Evolutionary conservation across 1,140 invertebrate genomes (phyloP).

Genomic region (Epicauta chinensis): DNA sequence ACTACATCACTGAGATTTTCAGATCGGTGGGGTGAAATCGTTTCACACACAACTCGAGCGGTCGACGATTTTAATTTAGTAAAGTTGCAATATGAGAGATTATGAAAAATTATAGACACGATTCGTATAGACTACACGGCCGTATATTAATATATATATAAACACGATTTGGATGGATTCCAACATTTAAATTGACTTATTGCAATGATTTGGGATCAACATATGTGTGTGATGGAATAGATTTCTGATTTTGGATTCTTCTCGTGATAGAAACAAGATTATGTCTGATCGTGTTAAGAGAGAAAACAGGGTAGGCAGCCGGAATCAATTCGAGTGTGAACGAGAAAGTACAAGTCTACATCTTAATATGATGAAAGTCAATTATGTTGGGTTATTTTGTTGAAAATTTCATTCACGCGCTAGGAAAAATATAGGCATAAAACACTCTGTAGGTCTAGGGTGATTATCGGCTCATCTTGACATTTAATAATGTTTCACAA

Average conservation of each 20-base stretch:
- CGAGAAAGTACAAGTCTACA: too few relatives aligned
- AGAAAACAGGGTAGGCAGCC: too few relatives aligned
- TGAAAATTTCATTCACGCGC: too few relatives aligned
- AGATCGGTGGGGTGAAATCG: background rate
- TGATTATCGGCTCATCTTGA: background rate
- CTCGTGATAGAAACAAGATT: too few relatives aligned
- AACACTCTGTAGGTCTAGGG: too few relatives aligned
- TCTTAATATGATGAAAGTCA: too few relatives aligned
- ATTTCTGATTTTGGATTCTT: too few relatives aligned
- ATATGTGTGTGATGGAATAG: background rate
- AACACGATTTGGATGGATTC: background rate
- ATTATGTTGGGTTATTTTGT: too few relatives aligned
- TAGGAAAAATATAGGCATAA: constrained; percentile 2
- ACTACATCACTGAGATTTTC: constrained; percentile 7
- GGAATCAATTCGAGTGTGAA: too few relatives aligned
- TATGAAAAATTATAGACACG: constrained; percentile 4
- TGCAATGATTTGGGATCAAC: background rate
- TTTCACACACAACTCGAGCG: constrained; percentile 3
- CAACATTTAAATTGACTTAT: background rate
- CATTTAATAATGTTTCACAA: constrained; percentile 2
- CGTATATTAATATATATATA: background rate
- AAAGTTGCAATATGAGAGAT: constrained; percentile 1
- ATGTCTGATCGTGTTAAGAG: too few relatives aligned
- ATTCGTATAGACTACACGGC: background rate
- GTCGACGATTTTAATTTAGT: constrained; percentile 10